These are phyloP conservation scores for Xanthostigma xanthostigma DNA, from an alignment of 2,888 invertebrate species.

Conservation along the genomic window DNA sequence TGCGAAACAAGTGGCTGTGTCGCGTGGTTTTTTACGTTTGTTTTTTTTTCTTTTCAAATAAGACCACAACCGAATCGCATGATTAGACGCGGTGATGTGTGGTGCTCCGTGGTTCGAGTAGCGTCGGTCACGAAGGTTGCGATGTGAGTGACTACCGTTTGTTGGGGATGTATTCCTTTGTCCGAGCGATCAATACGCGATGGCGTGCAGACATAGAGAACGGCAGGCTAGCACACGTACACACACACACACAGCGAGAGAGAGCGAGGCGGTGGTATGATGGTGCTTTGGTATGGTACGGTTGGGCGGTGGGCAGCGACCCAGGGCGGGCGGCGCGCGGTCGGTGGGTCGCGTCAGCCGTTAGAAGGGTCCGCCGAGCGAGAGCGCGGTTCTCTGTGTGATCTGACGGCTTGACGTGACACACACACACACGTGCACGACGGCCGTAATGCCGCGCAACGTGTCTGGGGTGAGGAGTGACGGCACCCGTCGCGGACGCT, in stretches of 20 bases:
- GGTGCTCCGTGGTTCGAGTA: conserved; percentile 13
- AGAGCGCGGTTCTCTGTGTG: conserved; percentile 25
- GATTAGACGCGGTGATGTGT: no score
- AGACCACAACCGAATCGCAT: no score
- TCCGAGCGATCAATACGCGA: conserved; percentile 30
- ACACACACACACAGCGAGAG: conserved; percentile 12
- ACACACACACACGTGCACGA: conserved; percentile 20
- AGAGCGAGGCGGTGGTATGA: conserved; percentile 15
- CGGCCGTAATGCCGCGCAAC: no score
- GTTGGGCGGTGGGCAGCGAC: conserved; percentile 18
- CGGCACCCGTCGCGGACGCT: no score
- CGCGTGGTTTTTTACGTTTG: no score
- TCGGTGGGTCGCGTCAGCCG: conserved; percentile 15
- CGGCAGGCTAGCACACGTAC: conserved; percentile 18
- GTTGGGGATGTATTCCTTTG: conserved; percentile 36
- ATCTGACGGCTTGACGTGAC: conserved; percentile 39
- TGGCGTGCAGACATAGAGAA: conserved; percentile 20
- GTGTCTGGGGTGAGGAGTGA: no score
- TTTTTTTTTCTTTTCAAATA: no score
- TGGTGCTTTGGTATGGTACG: conserved; percentile 15
- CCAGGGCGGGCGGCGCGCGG: conserved; percentile 21
- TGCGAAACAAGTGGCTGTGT: no score
- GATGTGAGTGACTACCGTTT: conserved; percentile 33
- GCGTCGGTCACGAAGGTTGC: conserved; percentile 31
- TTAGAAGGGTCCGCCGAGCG: conserved; percentile 10